A percentile compares a stretch with the other conserved stretches of the same genome.
phyloP scores from a whole-genome alignment of 2,113 vertebrate genomes.

The Martes martes region DNA sequence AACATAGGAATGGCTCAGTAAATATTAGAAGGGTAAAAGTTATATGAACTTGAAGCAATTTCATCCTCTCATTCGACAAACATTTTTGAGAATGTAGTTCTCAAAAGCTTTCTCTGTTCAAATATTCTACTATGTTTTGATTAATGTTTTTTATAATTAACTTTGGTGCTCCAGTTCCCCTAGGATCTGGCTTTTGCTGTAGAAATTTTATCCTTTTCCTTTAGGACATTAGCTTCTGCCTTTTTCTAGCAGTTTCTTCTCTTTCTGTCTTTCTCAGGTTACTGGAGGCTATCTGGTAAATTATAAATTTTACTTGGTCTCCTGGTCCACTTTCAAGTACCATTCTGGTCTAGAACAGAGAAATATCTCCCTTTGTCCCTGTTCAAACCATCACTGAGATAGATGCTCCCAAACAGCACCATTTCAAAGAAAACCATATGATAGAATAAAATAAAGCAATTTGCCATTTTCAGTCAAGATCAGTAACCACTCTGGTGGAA shows the following conservation, averaged over 20 bases:
- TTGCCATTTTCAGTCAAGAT: constrained; percentile 18
- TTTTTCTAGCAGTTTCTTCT: background rate
- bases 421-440: constrained; percentile 39
- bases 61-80: background rate
- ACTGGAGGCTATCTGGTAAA: background rate
- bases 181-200: background rate
- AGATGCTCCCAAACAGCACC: background rate
- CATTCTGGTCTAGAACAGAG: background rate
- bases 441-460: background rate
- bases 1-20: background rate
- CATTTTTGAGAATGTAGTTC: background rate
- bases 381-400: background rate
- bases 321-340: background rate
- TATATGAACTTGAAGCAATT: background rate
- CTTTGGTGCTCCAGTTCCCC: background rate
- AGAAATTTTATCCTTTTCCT: background rate
- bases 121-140: background rate
- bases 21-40: background rate
- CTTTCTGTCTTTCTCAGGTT: background rate
- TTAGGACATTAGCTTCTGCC: background rate
- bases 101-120: background rate
- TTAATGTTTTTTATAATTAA: background rate
- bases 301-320: background rate
- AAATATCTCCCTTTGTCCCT: background rate
- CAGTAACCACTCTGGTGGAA: background rate